A percentile compares a stretch with the other conserved stretches of the same genome.
Evolutionary conservation across 2,113 vertebrate species (phyloP).

Genomic region (Oxygymnocypris stewartii): DNA sequence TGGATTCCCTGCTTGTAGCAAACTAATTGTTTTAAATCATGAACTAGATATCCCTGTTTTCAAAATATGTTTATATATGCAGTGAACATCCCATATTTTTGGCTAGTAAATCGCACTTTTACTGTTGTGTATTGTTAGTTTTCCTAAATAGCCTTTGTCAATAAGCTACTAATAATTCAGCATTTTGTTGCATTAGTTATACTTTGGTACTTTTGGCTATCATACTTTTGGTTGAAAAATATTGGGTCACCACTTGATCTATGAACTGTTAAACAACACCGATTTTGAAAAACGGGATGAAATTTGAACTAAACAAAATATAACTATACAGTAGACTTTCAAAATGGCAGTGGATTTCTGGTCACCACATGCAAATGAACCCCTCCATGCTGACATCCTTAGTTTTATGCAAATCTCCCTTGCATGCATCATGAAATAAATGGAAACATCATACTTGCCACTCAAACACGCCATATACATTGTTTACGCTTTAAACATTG

Average conservation of each 20-base stretch:
- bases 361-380: neutral
- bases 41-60: neutral
- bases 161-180: neutral
- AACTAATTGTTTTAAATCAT: neutral
- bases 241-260: neutral
- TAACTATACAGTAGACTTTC: neutral
- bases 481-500: neutral
- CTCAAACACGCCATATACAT: too few species aligned
- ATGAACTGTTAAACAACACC: neutral
- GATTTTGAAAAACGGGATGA: neutral
- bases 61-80: too few species aligned
- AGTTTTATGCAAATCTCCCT: neutral
- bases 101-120: neutral
- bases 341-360: conserved; percentile 4
- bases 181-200: neutral
- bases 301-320: neutral
- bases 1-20: neutral
- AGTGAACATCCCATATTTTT: neutral
- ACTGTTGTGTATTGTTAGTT: neutral
- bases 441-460: neutral
- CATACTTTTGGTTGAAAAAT: neutral
- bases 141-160: neutral
- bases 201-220: neutral
- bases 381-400: neutral
- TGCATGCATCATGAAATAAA: neutral